Evolutionary conservation across 2,113 vertebrate genomes (phyloP).

Genomic region (Alethe diademata): DNA sequence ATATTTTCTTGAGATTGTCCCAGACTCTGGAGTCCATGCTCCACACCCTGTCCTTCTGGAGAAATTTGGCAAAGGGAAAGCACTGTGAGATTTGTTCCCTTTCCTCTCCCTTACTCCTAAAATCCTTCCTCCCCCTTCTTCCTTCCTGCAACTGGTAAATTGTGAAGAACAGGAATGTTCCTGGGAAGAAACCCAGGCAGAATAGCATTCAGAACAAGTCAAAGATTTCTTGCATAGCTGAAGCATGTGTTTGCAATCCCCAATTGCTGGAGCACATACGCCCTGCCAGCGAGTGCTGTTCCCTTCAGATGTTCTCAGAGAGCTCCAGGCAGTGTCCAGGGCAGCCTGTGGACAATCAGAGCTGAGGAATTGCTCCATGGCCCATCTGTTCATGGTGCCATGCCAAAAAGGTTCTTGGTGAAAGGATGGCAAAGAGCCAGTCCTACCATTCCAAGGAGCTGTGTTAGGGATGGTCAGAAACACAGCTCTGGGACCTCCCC

Average conservation of each 20-base stretch:
- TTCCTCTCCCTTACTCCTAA: conserved; percentile 22
- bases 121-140: neutral
- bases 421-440: neutral
- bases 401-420: neutral
- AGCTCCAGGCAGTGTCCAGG: conserved; percentile 11
- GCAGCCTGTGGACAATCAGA: neutral
- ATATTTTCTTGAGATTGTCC: neutral
- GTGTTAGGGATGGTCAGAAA: neutral
- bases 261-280: neutral
- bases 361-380: neutral
- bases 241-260: conserved; percentile 69
- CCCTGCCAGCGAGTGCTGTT: conserved; percentile 39
- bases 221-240: conserved; percentile 65
- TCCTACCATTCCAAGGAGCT: neutral
- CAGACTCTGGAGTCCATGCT: neutral
- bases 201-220: conserved; percentile 61
- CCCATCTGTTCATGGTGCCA: neutral
- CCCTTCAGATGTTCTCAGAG: conserved; percentile 42
- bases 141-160: conserved; percentile 54
- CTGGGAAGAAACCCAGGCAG: conserved; percentile 66
- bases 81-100: neutral
- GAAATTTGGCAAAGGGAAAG: conserved; percentile 26
- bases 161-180: conserved; percentile 60
- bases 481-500: neutral
- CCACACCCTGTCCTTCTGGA: conserved; percentile 43